Evolutionary conservation across 2,888 invertebrate species (phyloP), one percentile per base, ranked within the genome.

Genomic region (Drosophila borealis): DNA sequence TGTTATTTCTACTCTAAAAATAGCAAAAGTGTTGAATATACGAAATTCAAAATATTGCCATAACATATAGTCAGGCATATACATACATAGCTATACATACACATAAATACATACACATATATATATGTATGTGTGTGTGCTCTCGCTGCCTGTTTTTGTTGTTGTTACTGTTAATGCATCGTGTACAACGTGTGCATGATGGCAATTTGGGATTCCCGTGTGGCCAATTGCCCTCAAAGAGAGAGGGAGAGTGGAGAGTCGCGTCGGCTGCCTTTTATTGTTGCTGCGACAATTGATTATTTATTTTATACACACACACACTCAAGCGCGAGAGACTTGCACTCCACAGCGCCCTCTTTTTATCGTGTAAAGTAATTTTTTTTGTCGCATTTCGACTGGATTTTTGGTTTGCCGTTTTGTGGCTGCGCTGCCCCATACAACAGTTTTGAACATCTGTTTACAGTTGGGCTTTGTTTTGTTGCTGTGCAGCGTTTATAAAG

Each of bases 181-280:
- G 34, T 62, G 54, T 65, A 66, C 73, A 68, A 71, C 51, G 71
- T 79, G 63, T 64, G 50, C 36, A 64, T 50, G 64, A 78, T 68
- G 72, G 78, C 62, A 70, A 64, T 88, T 78, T 79, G 82, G 88
- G 88, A 88, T 85, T 82, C 88, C 82, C 82, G 66, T 79, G 82
- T 81, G 85, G 85, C 76, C 70, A 79, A 84, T 88, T 85, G 85
- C 68, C 71, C 10, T 34, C 21, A n/a, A 34, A 19, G 17, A 34
- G n/a, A 14, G n/a, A 8, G 45, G 33, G 46, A 39, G 54, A 37
- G 55, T 37, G 19, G 25, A 17, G 50, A 17, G 39, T 36, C 17
- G 50, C 21, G 57, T 29, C 50, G 36, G 39, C 55, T 17, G 39
- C 41, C 39, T 45, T 42, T 42, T 70, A 55, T 65, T 48, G 64